A percentile compares a stretch with the other conserved stretches of the same genome.
Evolutionary conservation across 2,113 vertebrate species (phyloP).

Genomic region (Dinomys branickii): DNA sequence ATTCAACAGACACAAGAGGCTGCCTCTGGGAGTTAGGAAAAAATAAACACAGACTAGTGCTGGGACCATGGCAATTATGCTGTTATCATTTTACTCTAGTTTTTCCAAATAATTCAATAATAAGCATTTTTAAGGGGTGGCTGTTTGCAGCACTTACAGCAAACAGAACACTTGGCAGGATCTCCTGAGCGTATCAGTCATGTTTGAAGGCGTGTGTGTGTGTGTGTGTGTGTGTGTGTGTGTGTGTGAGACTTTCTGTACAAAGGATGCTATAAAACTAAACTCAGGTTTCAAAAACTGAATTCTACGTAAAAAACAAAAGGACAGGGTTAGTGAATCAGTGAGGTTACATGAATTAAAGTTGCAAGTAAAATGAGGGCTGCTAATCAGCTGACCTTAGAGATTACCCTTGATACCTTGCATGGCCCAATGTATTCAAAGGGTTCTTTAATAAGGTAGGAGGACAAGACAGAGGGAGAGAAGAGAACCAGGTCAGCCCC

Average conservation of each 20-base stretch:
- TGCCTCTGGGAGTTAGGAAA: not conserved
- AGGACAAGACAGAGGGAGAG: not conserved
- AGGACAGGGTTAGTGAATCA: not conserved
- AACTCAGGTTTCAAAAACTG: not conserved
- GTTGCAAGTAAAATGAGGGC: not conserved
- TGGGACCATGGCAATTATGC: not conserved
- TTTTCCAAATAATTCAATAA: not conserved
- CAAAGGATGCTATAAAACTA: not conserved
- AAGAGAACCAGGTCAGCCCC: not conserved
- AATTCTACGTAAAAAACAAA: not conserved
- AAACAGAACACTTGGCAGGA: not conserved
- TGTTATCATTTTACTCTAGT: not conserved
- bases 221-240: no score
- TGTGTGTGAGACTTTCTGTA: not conserved
- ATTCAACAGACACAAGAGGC: not conserved
- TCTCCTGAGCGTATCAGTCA: not conserved
- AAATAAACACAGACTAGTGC: not conserved
- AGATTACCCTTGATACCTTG: not conserved
- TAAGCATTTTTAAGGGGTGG: not conserved
- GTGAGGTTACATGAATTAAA: not conserved
- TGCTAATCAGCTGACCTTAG: not conserved
- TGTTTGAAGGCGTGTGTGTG: no score
- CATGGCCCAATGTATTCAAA: not conserved
- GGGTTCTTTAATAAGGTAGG: not conserved
- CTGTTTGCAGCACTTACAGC: not conserved